phyloP scores from a whole-genome alignment of 2,797 vertebrate genomes.

The Macroramphosus scolopax region DNA sequence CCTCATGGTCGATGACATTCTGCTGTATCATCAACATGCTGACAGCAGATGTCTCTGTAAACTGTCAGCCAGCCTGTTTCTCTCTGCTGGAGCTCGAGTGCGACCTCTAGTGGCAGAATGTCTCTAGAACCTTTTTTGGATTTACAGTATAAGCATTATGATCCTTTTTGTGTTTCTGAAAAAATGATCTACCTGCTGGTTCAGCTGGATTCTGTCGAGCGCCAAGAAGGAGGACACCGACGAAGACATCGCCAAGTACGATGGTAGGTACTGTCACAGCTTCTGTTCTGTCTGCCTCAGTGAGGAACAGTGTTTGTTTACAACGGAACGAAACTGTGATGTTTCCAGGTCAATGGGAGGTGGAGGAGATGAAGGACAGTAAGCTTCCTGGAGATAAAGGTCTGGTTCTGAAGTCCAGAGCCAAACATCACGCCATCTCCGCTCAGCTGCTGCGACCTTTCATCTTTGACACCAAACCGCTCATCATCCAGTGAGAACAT shows the following conservation, averaged over 20 bases:
- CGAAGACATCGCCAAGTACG: constrained; percentile 97
- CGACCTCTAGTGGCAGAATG: too few species aligned
- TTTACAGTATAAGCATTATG: too few species aligned
- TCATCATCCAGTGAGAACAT: constrained; percentile 91
- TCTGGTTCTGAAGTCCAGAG: constrained; percentile 89
- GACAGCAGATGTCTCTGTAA: too few species aligned
- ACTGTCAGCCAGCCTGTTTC: too few species aligned
- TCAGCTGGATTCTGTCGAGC: constrained; percentile 90
- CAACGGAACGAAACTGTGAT: too few species aligned
- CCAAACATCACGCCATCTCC: constrained; percentile 96
- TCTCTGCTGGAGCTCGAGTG: too few species aligned
- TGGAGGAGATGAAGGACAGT: constrained; percentile 93
- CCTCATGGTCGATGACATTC: too few species aligned
- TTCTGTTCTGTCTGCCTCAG: background rate
- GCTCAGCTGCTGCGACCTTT: constrained; percentile 89
- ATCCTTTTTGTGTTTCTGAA: background rate
- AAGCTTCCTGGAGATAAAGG: constrained; percentile 95
- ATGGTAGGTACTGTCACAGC: constrained; percentile 79
- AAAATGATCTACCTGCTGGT: constrained; percentile 2
- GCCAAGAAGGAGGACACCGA: constrained; percentile 95
- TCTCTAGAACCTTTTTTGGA: too few species aligned
- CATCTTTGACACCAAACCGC: constrained; percentile 87
- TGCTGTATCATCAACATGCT: too few species aligned
- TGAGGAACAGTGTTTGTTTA: too few species aligned
- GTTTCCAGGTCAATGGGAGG: constrained; percentile 89